Conservation (phyloP, 2,797 vertebrate genomes). For the Centroberyx gerrardi region DNA sequence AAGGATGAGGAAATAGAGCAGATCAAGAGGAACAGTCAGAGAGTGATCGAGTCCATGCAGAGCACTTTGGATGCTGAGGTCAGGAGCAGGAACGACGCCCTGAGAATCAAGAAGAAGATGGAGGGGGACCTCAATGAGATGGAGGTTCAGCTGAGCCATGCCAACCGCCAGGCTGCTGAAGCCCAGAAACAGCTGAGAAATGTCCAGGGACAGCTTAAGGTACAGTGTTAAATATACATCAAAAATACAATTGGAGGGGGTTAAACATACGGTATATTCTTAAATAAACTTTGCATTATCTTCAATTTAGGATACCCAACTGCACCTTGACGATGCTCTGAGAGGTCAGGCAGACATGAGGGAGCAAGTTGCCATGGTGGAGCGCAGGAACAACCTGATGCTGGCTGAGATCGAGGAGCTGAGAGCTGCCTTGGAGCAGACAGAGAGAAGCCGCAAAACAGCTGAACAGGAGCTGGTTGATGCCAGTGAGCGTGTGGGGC, state of each 20-base stretch:
- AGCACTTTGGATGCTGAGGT: conserved; percentile 89
- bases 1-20: conserved; percentile 95
- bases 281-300: not conserved
- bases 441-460: conserved; percentile 87
- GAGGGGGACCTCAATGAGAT: conserved; percentile 92
- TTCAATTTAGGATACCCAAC: conserved; percentile 86
- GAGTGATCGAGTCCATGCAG: conserved; percentile 89
- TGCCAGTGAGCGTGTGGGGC: conserved; percentile 87
- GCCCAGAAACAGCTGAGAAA: conserved; percentile 91
- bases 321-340: conserved; percentile 90
- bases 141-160: conserved; percentile 91
- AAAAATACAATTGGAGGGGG: not conserved
- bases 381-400: conserved; percentile 91
- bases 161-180: conserved; percentile 88
- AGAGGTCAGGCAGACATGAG: conserved; percentile 89
- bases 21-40: conserved; percentile 92
- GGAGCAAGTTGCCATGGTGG: conserved; percentile 91
- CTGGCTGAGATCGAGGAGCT: conserved; percentile 92
- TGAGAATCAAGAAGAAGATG: conserved; percentile 95
- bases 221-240: conserved; percentile 46
- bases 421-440: conserved; percentile 89
- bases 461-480: conserved; percentile 92
- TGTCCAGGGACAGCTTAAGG: conserved; percentile 90
- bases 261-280: conserved; percentile 61
- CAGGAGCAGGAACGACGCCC: conserved; percentile 92